These are phyloP conservation scores for Pterophyllum scalare DNA, from an alignment of 2,113 vertebrate species.

Conservation along the genomic window DNA sequence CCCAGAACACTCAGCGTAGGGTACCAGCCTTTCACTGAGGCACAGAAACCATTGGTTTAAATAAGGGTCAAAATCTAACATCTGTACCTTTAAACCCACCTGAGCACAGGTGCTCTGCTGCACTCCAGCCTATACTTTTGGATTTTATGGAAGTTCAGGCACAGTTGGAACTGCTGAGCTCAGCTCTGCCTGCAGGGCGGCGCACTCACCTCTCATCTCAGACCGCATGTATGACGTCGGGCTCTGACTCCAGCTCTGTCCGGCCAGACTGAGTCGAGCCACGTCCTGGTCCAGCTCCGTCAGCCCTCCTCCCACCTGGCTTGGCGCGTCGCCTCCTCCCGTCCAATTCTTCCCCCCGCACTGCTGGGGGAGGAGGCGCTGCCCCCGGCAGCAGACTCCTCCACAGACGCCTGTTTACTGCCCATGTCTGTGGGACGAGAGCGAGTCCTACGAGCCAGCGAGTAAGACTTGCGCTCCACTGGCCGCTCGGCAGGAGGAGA, in stretches of 20 bases:
- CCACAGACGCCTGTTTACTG: slow-evolving; percentile 87
- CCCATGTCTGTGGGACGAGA: slow-evolving; percentile 89
- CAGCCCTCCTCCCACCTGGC: slow-evolving; percentile 80
- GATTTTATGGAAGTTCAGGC: background rate
- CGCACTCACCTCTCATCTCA: slow-evolving; percentile 87
- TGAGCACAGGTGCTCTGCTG: too few relatives aligned
- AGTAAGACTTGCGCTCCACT: slow-evolving; percentile 94
- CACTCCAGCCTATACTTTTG: too few relatives aligned
- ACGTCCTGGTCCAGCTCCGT: slow-evolving; percentile 89
- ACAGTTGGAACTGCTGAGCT: too few relatives aligned
- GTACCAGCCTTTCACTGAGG: too few relatives aligned
- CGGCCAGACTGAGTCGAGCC: slow-evolving; percentile 86
- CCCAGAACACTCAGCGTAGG: too few relatives aligned
- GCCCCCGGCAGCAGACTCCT: slow-evolving; percentile 76
- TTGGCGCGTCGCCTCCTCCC: slow-evolving; percentile 10
- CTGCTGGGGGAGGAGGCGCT: slow-evolving; percentile 30
- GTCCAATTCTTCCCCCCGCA: slow-evolving; percentile 73
- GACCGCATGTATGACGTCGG: slow-evolving; percentile 89
- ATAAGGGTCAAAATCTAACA: too few relatives aligned
- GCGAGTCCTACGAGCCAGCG: slow-evolving; percentile 91
- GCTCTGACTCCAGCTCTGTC: slow-evolving; percentile 89
- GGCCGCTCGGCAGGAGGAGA: slow-evolving; percentile 86
- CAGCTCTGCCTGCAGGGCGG: background rate
- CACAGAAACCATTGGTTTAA: too few relatives aligned
- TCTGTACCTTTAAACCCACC: too few relatives aligned